A percentile compares a stretch with the other conserved stretches of the same genome.
Conservation (phyloP, 2,113 vertebrate species). For the Oxyruncus cristatus region DNA sequence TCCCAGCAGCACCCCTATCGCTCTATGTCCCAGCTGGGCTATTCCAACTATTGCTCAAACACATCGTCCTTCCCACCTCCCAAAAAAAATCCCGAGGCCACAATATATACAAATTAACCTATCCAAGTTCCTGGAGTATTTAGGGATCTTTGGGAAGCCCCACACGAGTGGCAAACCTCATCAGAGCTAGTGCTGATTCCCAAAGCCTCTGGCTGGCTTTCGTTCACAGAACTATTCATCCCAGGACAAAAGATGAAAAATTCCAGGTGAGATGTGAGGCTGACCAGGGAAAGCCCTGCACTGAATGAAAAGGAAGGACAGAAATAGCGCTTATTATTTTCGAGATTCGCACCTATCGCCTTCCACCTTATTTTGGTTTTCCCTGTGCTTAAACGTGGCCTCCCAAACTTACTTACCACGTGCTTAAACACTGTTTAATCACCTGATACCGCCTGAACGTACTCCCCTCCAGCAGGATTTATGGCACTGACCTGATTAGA, state of each 20-base stretch:
- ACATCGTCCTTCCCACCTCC: rapidly evolving
- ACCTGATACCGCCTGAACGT: not conserved
- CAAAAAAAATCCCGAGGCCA: not conserved
- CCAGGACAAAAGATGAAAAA: not conserved
- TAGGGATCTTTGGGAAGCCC: not conserved
- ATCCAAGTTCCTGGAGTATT: not conserved
- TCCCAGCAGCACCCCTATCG: not conserved
- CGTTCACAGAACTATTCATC: not conserved
- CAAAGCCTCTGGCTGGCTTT: not conserved
- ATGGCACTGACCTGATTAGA: constrained; percentile 46
- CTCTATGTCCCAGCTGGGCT: not conserved
- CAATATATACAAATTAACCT: not conserved
- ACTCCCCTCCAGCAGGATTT: not conserved
- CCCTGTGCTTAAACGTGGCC: not conserved
- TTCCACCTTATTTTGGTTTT: not conserved
- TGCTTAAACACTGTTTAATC: constrained; percentile 15
- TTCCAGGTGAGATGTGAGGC: not conserved
- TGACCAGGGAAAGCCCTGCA: not conserved
- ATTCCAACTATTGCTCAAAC: not conserved
- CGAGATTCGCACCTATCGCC: not conserved
- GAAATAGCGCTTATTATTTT: not conserved
- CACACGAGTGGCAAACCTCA: not conserved
- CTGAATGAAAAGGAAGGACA: not conserved
- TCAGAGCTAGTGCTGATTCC: not conserved
- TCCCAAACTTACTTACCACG: not conserved